These are phyloP conservation scores for Drosophila vallismaia DNA, from an alignment of 2,888 invertebrate genomes.

Conservation along the genomic window DNA sequence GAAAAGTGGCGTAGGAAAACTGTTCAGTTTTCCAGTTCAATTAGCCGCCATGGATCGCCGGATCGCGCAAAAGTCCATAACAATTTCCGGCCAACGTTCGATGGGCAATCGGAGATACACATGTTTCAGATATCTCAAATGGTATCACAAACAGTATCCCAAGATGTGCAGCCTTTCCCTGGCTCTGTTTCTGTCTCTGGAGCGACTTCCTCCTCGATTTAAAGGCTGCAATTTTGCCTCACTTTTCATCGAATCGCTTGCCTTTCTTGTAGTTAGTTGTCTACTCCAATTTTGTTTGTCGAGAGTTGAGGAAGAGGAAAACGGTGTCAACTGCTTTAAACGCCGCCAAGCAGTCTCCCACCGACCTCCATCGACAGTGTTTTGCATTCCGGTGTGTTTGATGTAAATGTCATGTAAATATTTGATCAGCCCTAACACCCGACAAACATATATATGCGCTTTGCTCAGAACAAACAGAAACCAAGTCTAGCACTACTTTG, in stretches of 20 bases:
- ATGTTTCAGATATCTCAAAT: conserved; percentile 31
- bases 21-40: conserved; percentile 47
- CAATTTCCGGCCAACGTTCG: conserved; percentile 44
- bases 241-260: conserved; percentile 65
- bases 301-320: conserved; percentile 32
- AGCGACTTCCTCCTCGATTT: conserved; percentile 36
- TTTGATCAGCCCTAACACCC: conserved; percentile 45
- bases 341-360: conserved; percentile 49
- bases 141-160: conserved; percentile 6
- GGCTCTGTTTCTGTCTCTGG: conserved; percentile 3
- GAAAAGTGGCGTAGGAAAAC: conserved; percentile 57
- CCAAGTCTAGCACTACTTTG: conserved; percentile 28
- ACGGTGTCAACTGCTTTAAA: conserved; percentile 30
- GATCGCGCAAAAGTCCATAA: conserved; percentile 36
- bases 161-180: conserved; percentile 38
- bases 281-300: conserved; percentile 46
- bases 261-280: conserved; percentile 21
- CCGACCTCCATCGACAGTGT: conserved; percentile 42
- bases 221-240: conserved; percentile 40
- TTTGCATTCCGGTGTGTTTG: conserved; percentile 59
- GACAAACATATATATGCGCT: conserved; percentile 17
- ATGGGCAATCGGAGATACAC: conserved; percentile 35
- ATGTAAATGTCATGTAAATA: conserved; percentile 64
- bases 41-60: conserved; percentile 42
- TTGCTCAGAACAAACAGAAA: conserved; percentile 7